Percentiles rank a stretch among this genome's conserved stretches.
phyloP scores from a whole-genome alignment of 2,113 vertebrate genomes.

The Rafetus swinhoei region DNA sequence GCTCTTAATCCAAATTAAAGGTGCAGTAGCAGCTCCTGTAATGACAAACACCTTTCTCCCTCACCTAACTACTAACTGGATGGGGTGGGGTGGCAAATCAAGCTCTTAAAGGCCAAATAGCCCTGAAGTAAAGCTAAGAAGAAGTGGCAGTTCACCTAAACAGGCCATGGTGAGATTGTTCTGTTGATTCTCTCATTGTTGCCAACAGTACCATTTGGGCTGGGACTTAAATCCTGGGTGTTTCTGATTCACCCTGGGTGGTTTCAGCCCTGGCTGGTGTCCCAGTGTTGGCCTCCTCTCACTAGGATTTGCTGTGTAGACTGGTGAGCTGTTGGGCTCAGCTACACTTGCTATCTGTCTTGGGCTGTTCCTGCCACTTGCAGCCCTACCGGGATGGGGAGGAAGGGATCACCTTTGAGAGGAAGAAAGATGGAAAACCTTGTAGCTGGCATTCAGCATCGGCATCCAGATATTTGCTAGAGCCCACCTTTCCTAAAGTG shows the following conservation, averaged over 20 bases:
- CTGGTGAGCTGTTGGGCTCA: background rate
- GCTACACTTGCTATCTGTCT: fast-evolving
- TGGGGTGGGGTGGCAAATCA: background rate
- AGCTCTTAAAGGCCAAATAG: background rate
- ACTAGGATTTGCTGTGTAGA: fast-evolving
- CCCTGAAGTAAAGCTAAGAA: background rate
- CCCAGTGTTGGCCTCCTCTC: fast-evolving
- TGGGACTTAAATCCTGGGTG: background rate
- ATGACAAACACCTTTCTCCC: background rate
- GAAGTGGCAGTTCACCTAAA: background rate
- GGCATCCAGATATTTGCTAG: background rate
- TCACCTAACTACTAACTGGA: background rate
- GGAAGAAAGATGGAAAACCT: background rate
- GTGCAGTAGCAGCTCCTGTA: background rate
- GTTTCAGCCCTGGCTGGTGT: background rate
- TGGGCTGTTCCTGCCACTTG: background rate
- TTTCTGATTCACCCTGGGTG: background rate
- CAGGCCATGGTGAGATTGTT: background rate
- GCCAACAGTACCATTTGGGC: background rate
- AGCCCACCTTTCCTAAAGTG: background rate
- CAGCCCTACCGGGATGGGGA: fast-evolving
- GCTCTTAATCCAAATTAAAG: background rate
- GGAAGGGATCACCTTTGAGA: fast-evolving
- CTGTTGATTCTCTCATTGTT: background rate
- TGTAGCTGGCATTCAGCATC: background rate